Percentiles rank a stretch among this genome's conserved stretches.
Evolutionary conservation across 2,113 vertebrate species (phyloP).

Genomic region (Callaeas wilsoni): DNA sequence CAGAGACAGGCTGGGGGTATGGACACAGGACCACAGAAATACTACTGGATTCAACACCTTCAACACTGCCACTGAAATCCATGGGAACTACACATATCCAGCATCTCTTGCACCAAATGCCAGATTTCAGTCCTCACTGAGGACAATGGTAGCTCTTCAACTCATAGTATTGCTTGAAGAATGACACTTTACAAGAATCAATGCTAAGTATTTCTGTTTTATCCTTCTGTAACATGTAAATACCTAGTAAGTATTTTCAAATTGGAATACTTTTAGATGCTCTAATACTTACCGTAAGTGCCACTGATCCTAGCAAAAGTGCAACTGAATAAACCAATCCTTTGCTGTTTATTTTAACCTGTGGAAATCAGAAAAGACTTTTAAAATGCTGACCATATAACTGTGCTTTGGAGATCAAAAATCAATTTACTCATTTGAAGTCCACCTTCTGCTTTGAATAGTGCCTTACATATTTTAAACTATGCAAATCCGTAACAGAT

Average conservation of each 20-base stretch:
- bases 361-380: neutral
- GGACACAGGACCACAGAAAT: neutral
- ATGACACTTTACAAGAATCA: neutral
- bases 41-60: neutral
- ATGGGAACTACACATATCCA: neutral
- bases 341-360: conserved; percentile 96
- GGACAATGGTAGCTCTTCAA: neutral
- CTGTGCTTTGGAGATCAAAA: neutral
- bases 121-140: neutral
- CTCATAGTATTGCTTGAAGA: neutral
- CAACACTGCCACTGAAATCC: neutral
- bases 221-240: neutral
- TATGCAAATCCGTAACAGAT: neutral
- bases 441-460: neutral
- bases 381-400: neutral
- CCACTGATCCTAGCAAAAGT: conserved; percentile 91
- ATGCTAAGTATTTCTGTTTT: neutral
- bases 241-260: neutral
- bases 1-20: neutral
- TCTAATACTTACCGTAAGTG: conserved; percentile 86
- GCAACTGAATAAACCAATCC: conserved; percentile 93
- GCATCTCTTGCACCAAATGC: neutral
- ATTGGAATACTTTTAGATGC: neutral
- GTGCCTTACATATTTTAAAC: neutral
- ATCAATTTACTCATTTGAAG: neutral